phyloP scores from a whole-genome alignment of 1,140 invertebrate genomes.

The Cepaea nemoralis region DNA sequence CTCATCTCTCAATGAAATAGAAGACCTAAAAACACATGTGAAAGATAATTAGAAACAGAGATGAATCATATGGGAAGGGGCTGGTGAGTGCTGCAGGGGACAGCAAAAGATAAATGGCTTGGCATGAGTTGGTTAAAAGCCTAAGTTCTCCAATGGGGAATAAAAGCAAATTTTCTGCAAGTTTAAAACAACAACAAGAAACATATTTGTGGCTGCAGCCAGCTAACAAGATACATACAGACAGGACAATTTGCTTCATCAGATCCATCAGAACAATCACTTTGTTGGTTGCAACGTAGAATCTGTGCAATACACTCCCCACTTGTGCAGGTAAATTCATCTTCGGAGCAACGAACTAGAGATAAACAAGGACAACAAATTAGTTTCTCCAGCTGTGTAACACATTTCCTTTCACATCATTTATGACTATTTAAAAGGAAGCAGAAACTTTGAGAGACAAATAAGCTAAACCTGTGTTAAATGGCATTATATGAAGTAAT shows the following conservation, averaged over 20 bases:
- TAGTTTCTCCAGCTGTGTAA: neutral
- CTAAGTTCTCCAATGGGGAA: too few relatives aligned
- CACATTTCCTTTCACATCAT: neutral
- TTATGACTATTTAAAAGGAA: too few relatives aligned
- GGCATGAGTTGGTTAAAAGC: too few relatives aligned
- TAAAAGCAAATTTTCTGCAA: neutral
- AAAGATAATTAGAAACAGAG: too few relatives aligned
- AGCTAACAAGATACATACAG: neutral
- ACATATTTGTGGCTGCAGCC: neutral
- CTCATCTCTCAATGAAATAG: too few relatives aligned
- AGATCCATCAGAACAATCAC: constrained; percentile 90
- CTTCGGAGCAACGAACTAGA: constrained; percentile 41
- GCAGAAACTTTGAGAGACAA: too few relatives aligned
- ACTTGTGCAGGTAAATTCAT: constrained; percentile 73
- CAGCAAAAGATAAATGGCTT: too few relatives aligned
- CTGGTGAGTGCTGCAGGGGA: too few relatives aligned
- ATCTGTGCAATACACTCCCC: constrained; percentile 78
- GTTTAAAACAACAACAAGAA: neutral
- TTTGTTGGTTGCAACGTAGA: constrained; percentile 85
- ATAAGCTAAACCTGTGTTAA: too few relatives aligned
- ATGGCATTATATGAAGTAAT: too few relatives aligned
- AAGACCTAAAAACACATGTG: too few relatives aligned
- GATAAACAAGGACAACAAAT: neutral
- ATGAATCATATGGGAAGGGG: too few relatives aligned
- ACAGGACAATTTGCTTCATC: constrained; percentile 77